A percentile compares a stretch with the other conserved stretches of the same genome.
Conservation (phyloP, 92 coral and sea anemone species). For the Parazoanthus darwini region DNA sequence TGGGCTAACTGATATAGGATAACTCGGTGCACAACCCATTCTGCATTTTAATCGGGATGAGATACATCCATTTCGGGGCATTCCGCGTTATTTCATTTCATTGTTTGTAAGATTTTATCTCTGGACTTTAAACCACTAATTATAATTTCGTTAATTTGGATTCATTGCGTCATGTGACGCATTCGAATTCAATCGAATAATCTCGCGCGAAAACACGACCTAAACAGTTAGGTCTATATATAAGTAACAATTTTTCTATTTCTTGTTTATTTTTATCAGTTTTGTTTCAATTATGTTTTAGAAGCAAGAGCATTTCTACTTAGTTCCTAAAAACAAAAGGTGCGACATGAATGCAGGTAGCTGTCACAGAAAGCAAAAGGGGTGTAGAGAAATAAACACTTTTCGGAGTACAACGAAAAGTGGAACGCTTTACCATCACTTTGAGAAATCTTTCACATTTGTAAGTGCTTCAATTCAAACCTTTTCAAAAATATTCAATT, state of each 20-base stretch:
- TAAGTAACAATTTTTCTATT: too few species aligned
- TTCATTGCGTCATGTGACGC: conserved; percentile 40
- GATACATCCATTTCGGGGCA: conserved; percentile 14
- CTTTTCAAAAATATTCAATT: background rate
- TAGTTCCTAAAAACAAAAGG: too few species aligned
- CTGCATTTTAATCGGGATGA: conserved; percentile 55
- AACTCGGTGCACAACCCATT: conserved; percentile 88
- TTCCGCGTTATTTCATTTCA: conserved; percentile 2
- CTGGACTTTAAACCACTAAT: background rate
- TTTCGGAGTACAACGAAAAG: background rate
- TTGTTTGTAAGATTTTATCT: background rate
- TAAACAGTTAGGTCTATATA: too few species aligned
- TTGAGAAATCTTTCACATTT: too few species aligned
- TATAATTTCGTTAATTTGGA: background rate
- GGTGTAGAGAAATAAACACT: too few species aligned
- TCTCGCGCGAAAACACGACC: background rate
- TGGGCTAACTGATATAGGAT: conserved; percentile 77
- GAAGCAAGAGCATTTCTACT: too few species aligned
- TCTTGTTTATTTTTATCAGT: too few species aligned
- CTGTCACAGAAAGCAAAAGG: too few species aligned
- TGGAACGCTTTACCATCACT: background rate
- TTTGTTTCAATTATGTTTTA: background rate
- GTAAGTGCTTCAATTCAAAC: background rate
- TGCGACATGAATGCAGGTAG: too few species aligned
- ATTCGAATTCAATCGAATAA: background rate